Conservation (phyloP, 2,888 invertebrate genomes). For the Trichacis sp. region DNA sequence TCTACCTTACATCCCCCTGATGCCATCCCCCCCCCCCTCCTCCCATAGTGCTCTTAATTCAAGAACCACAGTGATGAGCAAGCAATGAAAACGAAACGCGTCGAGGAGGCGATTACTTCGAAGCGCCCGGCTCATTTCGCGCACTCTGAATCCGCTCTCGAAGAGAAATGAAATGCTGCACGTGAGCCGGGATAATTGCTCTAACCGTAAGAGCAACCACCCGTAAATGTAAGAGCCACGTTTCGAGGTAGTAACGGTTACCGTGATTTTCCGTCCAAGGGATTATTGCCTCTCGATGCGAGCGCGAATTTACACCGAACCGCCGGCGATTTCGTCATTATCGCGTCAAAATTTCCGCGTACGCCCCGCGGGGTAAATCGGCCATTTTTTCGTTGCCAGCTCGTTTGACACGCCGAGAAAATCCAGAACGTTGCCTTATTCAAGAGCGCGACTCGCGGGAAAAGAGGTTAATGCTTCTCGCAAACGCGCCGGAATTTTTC, state of each 20-base stretch:
- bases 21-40: no score
- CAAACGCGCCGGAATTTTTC: constrained; percentile 36
- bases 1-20: no score
- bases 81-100: no score
- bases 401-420: no score
- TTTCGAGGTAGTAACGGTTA: constrained; percentile 33
- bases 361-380: constrained; percentile 25
- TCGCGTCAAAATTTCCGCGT: constrained; percentile 1
- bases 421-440: constrained; percentile 21
- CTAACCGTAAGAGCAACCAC: constrained; percentile 42
- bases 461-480: constrained; percentile 42
- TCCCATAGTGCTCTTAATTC: no score
- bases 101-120: no score
- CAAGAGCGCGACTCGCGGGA: constrained; percentile 36
- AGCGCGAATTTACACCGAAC: constrained; percentile 26
- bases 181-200: constrained; percentile 37
- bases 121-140: no score
- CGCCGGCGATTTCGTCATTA: neutral
- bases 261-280: constrained; percentile 16
- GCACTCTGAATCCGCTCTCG: constrained; percentile 1
- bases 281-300: constrained; percentile 19
- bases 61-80: no score
- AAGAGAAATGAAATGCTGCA: constrained; percentile 29
- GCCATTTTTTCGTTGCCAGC: no score
- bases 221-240: constrained; percentile 32